Conservation (phyloP, 2,797 vertebrate genomes). For the Eptatretus atami region DNA sequence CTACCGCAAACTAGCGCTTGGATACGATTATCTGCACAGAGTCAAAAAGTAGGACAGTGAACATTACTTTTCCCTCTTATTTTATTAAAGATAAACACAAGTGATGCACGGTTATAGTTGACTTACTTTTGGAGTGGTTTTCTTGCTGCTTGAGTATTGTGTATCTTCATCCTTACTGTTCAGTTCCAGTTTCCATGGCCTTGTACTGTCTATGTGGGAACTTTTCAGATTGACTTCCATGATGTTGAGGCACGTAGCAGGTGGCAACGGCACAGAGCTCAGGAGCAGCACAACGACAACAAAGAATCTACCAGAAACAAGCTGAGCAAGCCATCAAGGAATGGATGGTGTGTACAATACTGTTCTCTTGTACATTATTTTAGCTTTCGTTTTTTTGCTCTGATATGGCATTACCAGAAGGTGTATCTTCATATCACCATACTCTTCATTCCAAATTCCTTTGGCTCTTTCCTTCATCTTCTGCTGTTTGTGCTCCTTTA, state of each 20-base stretch:
- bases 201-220: background rate
- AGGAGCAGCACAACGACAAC: slow-evolving; percentile 34
- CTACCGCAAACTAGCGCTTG: slow-evolving; percentile 60
- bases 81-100: too few relatives aligned
- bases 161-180: too few relatives aligned
- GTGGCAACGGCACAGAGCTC: slow-evolving; percentile 34
- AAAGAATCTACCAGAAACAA: slow-evolving; percentile 33
- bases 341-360: slow-evolving; percentile 29
- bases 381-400: background rate
- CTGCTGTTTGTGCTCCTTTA: background rate
- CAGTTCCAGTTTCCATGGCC: too few relatives aligned
- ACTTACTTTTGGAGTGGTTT: too few relatives aligned
- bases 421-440: background rate
- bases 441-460: background rate
- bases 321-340: slow-evolving; percentile 29
- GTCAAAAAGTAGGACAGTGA: slow-evolving; percentile 33
- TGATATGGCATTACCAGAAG: background rate
- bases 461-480: background rate
- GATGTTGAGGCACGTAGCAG: slow-evolving; percentile 31
- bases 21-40: slow-evolving; percentile 50
- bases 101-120: too few relatives aligned
- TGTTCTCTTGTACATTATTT: background rate
- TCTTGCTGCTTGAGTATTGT: too few relatives aligned
- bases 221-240: slow-evolving; percentile 48
- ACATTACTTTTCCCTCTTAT: too few relatives aligned